Base-by-base conservation (phyloP, 2,888 invertebrate genomes). In the Dynastes hyllus region DNA sequence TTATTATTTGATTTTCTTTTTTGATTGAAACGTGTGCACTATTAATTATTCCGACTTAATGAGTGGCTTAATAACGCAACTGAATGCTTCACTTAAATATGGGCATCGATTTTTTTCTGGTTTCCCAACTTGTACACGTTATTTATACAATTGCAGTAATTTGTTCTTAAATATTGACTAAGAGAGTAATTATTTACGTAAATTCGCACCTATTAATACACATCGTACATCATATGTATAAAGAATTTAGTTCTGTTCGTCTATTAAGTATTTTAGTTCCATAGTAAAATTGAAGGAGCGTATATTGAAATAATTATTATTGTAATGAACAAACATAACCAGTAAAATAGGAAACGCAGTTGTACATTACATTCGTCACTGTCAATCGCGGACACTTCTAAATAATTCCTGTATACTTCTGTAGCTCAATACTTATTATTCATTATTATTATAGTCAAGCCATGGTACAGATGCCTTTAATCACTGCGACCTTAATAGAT, bases 41-140 rank as follows among this genome's bases (percentile, higher is more conserved):
- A 71, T 71, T 71, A 71, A 70, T 70, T 69, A 70, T 70, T 32
- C 29, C 51, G 65, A 63, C 29, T 27, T 78, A 78, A 78, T 78
- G 70, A 78, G 71, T 45, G 70, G 61, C 63, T 78, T 71, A 71
- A 67, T 77, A 67, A 27, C 55, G 67, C 58, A 37, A 32, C 40
- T 61, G 27, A 40, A 75, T 61, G 40, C 16, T 66, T 65, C 37
- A 45, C 51, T 71, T 78, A 63, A 78, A 78, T 63, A 78, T 71
- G 71, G 65, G 9, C 78, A 71, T 71, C 22, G 78, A 29, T 50
- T n/a, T 70, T 69, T 58, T 70, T 70, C 58, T 16, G 61, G 27
- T 51, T 13, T 55, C 45, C 8, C 32, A 51, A 32, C 78, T 65
- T 50, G 29, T 13, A 51, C 71, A 78, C 63, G 37, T 63, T 51